Percentiles rank a stretch among this genome's conserved stretches.
Conservation (phyloP, 2,113 vertebrate genomes). For the Prunella fulvescens region DNA sequence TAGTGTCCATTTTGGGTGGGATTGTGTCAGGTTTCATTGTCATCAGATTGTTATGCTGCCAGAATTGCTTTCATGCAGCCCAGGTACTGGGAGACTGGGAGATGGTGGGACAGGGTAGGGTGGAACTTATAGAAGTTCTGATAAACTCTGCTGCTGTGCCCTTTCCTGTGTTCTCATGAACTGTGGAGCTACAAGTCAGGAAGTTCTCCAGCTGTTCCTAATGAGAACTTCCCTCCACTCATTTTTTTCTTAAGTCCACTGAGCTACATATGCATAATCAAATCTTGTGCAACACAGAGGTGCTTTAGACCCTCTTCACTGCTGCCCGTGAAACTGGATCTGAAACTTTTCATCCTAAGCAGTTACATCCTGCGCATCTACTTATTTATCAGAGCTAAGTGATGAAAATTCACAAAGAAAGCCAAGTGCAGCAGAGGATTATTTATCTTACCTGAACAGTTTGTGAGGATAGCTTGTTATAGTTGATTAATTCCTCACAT, state of each 20-base stretch:
- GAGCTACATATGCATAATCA: neutral
- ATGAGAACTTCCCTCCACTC: neutral
- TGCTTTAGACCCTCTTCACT: neutral
- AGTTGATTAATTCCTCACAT: neutral
- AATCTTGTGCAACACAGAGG: neutral
- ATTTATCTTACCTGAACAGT: neutral
- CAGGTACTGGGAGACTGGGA: neutral
- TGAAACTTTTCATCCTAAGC: neutral
- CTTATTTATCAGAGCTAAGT: neutral
- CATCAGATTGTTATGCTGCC: neutral
- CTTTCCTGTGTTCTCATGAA: neutral
- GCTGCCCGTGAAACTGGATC: neutral
- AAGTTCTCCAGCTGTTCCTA: neutral
- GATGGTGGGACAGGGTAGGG: neutral
- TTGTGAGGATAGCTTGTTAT: neutral
- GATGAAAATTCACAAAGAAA: neutral
- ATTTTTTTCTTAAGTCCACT: neutral
- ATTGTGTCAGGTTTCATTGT: neutral
- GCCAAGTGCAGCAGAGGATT: neutral
- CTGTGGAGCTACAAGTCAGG: neutral
- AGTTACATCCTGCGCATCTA: neutral
- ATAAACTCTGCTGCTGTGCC: neutral
- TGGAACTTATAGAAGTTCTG: neutral
- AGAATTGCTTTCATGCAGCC: neutral
- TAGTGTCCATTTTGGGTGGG: neutral